Conservation (phyloP, 64 coral and sea anemone species). For the Orbicella faveolata region DNA sequence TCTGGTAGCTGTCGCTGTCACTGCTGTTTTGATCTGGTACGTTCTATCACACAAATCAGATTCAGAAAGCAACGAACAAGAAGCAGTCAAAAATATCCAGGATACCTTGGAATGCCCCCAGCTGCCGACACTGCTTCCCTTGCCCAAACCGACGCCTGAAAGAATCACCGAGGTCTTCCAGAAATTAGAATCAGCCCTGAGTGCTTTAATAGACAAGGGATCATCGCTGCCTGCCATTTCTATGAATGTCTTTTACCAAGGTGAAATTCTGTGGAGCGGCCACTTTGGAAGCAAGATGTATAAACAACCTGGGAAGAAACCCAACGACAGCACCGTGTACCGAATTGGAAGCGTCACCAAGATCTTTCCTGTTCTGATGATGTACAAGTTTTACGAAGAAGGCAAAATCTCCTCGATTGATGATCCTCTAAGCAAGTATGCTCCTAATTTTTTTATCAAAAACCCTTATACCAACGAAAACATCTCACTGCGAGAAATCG, state of each 20-base stretch:
- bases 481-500: conserved; percentile 59
- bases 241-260: conserved; percentile 41
- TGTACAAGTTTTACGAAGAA: conserved; percentile 62
- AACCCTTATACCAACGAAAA: conserved; percentile 53
- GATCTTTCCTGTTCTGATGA: conserved; percentile 49
- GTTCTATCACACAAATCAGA: background rate
- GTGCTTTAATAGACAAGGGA: background rate
- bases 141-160: conserved; percentile 40
- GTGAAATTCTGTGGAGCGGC: conserved; percentile 44
- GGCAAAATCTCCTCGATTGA: conserved; percentile 56
- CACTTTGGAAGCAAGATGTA: conserved; percentile 57
- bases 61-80: background rate
- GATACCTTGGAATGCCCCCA: conserved; percentile 13
- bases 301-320: conserved; percentile 7
- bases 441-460: conserved; percentile 48
- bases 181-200: background rate
- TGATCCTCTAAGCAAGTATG: conserved; percentile 66
- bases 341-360: conserved; percentile 67
- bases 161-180: conserved; percentile 18
- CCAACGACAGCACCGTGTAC: conserved; percentile 36
- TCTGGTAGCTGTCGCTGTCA: background rate
- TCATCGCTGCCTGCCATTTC: conserved; percentile 56
- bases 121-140: conserved; percentile 29
- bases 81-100: background rate
- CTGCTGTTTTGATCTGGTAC: conserved; percentile 15